Conservation (phyloP, 2,888 invertebrate genomes). For the Cylloceria caligata region DNA sequence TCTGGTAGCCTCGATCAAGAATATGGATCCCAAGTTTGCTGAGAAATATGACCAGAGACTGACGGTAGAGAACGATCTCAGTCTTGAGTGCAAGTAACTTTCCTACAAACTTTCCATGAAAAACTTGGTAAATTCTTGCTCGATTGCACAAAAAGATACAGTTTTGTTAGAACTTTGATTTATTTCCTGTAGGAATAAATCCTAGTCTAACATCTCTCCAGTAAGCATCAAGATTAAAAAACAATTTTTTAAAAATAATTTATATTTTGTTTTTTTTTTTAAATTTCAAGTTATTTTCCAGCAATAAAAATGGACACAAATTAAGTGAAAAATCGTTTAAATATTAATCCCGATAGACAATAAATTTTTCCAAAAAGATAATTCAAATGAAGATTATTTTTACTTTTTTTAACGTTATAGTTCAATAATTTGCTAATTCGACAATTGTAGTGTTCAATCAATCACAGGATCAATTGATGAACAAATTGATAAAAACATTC, state of each 20-base stretch:
- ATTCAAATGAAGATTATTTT: too few species aligned
- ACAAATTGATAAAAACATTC: too few species aligned
- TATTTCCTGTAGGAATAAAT: slow-evolving; percentile 39
- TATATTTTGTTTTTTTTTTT: neutral
- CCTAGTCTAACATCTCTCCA: neutral
- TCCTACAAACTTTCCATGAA: neutral
- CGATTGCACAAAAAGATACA: neutral
- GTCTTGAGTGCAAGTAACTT: slow-evolving; percentile 48
- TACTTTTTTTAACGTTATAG: too few species aligned
- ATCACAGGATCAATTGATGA: too few species aligned
- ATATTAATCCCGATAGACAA: neutral
- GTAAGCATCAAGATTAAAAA: slow-evolving; percentile 7
- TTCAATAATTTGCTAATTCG: too few species aligned
- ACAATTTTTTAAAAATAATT: neutral
- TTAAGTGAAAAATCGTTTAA: neutral
- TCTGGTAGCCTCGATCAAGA: slow-evolving; percentile 89
- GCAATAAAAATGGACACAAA: neutral
- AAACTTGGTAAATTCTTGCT: neutral
- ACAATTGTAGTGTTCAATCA: too few species aligned
- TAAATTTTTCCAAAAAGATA: too few species aligned
- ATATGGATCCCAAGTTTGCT: slow-evolving; percentile 90
- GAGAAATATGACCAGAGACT: slow-evolving; percentile 86
- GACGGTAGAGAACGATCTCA: slow-evolving; percentile 66
- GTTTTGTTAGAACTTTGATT: slow-evolving; percentile 27
- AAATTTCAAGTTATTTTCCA: neutral